A percentile compares a stretch with the other conserved stretches of the same genome.
These are phyloP conservation scores for Mobula birostris DNA, from an alignment of 2,113 vertebrate genomes.

Conservation along the genomic window DNA sequence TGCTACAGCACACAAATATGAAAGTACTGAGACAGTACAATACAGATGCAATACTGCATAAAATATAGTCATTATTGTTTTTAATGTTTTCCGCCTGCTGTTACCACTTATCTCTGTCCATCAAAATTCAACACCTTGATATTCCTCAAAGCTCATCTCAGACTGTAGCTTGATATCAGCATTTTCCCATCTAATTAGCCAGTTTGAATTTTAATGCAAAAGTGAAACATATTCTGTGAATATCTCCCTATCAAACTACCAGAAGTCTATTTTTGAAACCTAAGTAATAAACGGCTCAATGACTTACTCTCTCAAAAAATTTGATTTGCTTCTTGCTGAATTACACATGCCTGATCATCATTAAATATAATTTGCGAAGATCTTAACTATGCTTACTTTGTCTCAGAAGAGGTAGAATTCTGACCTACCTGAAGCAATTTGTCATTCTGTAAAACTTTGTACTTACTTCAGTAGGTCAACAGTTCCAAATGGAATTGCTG, in stretches of 20 bases:
- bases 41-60: too few relatives aligned
- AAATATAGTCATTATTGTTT: too few relatives aligned
- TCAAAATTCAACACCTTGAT: too few relatives aligned
- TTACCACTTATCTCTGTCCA: too few relatives aligned
- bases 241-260: not conserved
- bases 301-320: not conserved
- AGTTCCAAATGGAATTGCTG: too few relatives aligned
- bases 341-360: not conserved
- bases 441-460: not conserved
- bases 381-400: not conserved
- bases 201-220: too few relatives aligned
- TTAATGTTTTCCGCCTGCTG: too few relatives aligned
- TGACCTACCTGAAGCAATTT: not conserved
- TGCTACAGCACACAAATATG: too few relatives aligned
- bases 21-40: too few relatives aligned
- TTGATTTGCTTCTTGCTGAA: not conserved
- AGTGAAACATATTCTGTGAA: not conserved
- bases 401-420: not conserved
- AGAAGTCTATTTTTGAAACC: not conserved
- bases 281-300: not conserved
- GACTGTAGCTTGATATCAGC: too few relatives aligned
- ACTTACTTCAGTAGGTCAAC: not conserved
- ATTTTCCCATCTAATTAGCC: too few relatives aligned
- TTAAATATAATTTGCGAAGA: not conserved
- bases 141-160: too few relatives aligned